A percentile compares a stretch with the other conserved stretches of the same genome.
Evolutionary conservation across 2,888 invertebrate genomes (phyloP).

Genomic region (Agonopterix alstromeriana): DNA sequence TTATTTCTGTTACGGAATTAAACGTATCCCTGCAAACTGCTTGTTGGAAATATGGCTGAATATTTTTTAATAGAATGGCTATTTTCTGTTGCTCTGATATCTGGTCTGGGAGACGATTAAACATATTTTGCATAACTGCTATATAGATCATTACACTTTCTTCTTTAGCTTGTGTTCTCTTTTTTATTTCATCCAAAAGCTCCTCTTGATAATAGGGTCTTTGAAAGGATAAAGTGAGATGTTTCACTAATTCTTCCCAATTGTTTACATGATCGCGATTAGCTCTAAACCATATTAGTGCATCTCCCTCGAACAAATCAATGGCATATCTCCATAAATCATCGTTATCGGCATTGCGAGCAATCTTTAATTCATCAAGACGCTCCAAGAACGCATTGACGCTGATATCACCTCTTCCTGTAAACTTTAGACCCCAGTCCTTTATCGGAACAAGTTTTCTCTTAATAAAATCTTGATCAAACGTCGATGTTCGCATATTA

Average conservation of each 20-base stretch:
- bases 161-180: constrained; percentile 5
- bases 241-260: neutral
- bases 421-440: constrained; percentile 7
- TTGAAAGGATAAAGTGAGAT: neutral
- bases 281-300: constrained; percentile 5
- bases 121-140: constrained; percentile 6
- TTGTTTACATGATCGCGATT: neutral
- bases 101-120: constrained; percentile 2
- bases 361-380: constrained; percentile 4
- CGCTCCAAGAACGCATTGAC: constrained; percentile 7
- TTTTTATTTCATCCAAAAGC: constrained; percentile 3
- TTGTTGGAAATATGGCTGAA: constrained; percentile 9
- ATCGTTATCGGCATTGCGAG: constrained; percentile 3
- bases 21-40: constrained; percentile 6
- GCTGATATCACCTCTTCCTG: constrained; percentile 1
- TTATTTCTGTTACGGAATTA: neutral
- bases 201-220: constrained; percentile 6
- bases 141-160: constrained; percentile 3
- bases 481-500: neutral
- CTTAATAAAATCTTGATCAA: neutral
- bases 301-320: constrained; percentile 4
- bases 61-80: constrained; percentile 5
- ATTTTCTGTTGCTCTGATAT: constrained; percentile 2
- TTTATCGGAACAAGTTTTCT: constrained; percentile 6
- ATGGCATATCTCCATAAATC: constrained; percentile 6